Evolutionary conservation across 2,888 invertebrate species (phyloP).

Genomic region (Drosophila yooni): DNA sequence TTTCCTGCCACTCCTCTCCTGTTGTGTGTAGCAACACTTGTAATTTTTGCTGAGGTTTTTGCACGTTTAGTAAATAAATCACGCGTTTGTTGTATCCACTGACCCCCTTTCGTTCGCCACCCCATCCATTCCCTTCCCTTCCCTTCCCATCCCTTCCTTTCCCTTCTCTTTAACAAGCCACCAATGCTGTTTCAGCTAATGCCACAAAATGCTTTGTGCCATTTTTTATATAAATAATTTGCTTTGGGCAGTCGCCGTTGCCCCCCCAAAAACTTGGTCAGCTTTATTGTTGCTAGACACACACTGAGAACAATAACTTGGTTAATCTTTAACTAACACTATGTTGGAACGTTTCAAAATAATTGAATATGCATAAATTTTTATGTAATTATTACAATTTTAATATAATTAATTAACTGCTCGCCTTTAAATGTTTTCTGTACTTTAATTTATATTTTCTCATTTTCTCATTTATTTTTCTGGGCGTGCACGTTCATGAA

Average conservation of each 20-base stretch:
- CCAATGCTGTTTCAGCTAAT: conserved; percentile 14
- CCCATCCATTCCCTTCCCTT: background rate
- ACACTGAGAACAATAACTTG: conserved; percentile 40
- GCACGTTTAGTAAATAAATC: conserved; percentile 80
- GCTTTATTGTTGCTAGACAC: conserved; percentile 43
- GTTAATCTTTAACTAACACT: too few species aligned
- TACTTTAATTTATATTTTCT: background rate
- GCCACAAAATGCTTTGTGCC: conserved; percentile 57
- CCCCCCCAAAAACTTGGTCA: conserved; percentile 47
- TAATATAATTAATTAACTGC: background rate
- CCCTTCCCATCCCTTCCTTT: background rate
- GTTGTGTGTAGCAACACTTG: conserved; percentile 47
- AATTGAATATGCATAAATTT: background rate
- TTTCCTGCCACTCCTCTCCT: background rate
- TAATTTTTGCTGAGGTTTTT: conserved; percentile 78
- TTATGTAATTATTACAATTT: background rate
- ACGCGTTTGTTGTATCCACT: conserved; percentile 62
- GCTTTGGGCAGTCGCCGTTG: conserved; percentile 43
- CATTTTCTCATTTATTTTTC: background rate
- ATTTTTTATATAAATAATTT: conserved; percentile 78
- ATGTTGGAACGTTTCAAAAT: rapidly evolving
- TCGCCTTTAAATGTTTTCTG: background rate
- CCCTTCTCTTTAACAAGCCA: background rate
- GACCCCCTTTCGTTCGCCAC: background rate
- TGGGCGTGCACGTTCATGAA: conserved; percentile 23